Evolutionary conservation across 2,797 vertebrate genomes (phyloP), one percentile per base, ranked within the genome.

Genomic region (Leptoclinus maculatus): DNA sequence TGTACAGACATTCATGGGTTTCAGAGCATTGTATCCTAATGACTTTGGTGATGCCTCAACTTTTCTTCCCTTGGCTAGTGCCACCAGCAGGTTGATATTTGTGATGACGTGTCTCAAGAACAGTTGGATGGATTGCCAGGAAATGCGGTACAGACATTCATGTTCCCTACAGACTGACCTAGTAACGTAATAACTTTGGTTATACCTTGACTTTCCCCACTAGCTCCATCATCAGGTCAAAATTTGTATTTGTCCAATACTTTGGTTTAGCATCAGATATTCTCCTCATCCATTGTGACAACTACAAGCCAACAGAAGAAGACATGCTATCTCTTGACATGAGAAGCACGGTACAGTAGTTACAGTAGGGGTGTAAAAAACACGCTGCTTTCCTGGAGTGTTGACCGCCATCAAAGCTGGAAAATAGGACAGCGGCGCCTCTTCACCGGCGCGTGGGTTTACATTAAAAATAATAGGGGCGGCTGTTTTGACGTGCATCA

Each of bases 261-360:
- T 58, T 29, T 32, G 41, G 41, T 43, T 43, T 47, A 21, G 9
- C 7, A 19, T 27, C 27, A 57, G 19, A 58, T 38, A 59, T 67
- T 74, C n/a, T 54, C 36, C 32, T 36, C 32, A 25, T 68, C 69
- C 54, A 23, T 11, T 57, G 69, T 82, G 76, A 74, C 78, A 82
- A 45, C 45, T 53, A 63, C 70, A 67, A 73, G 25, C 71, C 27
- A 25, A 63, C 23, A 67, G 66, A 80, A 54, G 43, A 80, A 59
- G 4, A 71, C 34, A 14, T 36, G 72, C 23, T 41, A 34, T 77
- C 41, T 19, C 58, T 63, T 54, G 65, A 69, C 51, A 25, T 21
- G 47, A 60, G 63, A 75, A 39, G n/a, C 23, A 2, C 16, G 62
- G 36, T 58, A 53, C 39, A 59, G 65, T 16, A 68, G 66, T 17